These are phyloP conservation scores for Ptychoptera contaminata DNA, from an alignment of 2,888 invertebrate species.

Conservation along the genomic window DNA sequence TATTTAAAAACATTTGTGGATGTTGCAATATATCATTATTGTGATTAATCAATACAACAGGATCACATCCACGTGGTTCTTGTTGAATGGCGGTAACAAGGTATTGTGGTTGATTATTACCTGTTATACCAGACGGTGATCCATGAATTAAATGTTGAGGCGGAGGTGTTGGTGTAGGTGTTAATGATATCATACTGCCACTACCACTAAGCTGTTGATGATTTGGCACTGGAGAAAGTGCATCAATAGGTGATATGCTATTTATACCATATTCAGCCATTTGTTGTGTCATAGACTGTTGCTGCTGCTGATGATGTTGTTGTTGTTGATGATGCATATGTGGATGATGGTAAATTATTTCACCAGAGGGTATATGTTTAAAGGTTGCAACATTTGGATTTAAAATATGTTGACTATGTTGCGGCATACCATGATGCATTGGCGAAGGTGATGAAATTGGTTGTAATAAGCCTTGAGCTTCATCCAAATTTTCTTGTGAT, in stretches of 20 bases:
- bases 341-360: not conserved
- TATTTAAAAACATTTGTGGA: too few species aligned
- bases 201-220: too few species aligned
- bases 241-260: not conserved
- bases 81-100: too few species aligned
- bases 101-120: too few species aligned
- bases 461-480: slow-evolving; percentile 1
- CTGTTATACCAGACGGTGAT: too few species aligned
- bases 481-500: slow-evolving; percentile 5
- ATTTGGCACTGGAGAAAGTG: too few species aligned
- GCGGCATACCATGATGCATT: not conserved
- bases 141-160: too few species aligned
- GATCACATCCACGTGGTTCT: too few species aligned
- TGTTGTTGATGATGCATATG: not conserved
- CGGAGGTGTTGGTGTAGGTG: too few species aligned
- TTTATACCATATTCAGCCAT: slow-evolving; percentile 22
- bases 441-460: not conserved
- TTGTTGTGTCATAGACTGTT: not conserved
- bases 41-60: too few species aligned
- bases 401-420: not conserved
- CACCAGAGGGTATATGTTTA: not conserved
- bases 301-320: slow-evolving; percentile 4
- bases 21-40: too few species aligned
- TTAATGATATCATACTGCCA: too few species aligned
- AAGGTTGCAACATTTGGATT: slow-evolving; percentile 4